Conservation (phyloP, 2,797 vertebrate species). For the Crenuchus spilurus region DNA sequence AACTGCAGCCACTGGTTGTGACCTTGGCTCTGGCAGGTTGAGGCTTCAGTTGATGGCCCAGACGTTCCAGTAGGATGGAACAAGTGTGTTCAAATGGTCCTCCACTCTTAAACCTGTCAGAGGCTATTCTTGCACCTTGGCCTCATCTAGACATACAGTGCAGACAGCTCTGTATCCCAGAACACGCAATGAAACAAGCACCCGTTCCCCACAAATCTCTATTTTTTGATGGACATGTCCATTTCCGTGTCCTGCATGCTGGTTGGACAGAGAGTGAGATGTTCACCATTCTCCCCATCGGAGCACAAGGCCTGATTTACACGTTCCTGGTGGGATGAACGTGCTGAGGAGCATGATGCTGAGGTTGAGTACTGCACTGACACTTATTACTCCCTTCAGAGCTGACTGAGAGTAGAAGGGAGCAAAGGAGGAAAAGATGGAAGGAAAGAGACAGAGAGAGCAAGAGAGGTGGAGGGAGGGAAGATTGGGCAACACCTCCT, state of each 20-base stretch:
- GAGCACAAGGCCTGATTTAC: background rate
- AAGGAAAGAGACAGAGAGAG: conserved; percentile 20
- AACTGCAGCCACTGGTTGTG: background rate
- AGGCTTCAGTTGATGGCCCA: background rate
- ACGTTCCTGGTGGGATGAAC: background rate
- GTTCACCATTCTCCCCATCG: background rate
- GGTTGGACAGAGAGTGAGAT: conserved; percentile 8
- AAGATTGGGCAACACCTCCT: conserved; percentile 60
- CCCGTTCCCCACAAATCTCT: conserved; percentile 20
- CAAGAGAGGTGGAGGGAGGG: conserved; percentile 48
- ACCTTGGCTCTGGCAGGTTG: background rate
- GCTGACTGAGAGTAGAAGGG: background rate
- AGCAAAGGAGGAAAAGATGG: conserved; percentile 15
- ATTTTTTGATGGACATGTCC: background rate
- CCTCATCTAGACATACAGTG: background rate
- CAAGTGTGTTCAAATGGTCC: background rate
- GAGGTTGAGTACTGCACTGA: background rate
- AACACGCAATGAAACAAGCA: background rate
- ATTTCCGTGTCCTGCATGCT: background rate
- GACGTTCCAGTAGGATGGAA: background rate
- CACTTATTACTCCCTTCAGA: conserved; percentile 22
- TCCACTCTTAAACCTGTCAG: conserved; percentile 55
- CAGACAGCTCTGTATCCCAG: background rate
- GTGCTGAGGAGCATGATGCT: conserved; percentile 3
- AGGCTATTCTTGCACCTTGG: conserved; percentile 49